Base-by-base conservation (phyloP, 2,113 vertebrate genomes). In the Lynx canadensis region DNA sequence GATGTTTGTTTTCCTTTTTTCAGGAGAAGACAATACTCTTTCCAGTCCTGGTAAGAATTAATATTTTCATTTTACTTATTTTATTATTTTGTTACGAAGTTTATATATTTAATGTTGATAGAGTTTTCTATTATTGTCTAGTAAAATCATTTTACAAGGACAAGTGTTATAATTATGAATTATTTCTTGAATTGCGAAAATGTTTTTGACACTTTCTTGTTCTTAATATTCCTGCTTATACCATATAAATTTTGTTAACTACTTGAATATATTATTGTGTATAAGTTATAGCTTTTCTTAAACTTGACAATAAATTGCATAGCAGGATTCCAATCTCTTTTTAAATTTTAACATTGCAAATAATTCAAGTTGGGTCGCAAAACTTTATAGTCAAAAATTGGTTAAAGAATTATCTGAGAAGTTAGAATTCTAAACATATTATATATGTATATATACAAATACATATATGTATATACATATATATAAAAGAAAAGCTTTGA, bases 11-110 rank as follows among this genome's bases (percentile, higher is more conserved):
- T 98, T 52, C 93, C 1, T 95, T 96, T 98, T 98, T 97, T 27
- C 98, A 96, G 21, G 1, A 23, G 21, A 60, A 60, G 21, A 10
- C 2, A 33, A 13, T 0, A 0, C 0, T 1, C 0, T 8, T 1
- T 0, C 3, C 7, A 14, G 0, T 57, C 0, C 0, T 88, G 98
- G 99, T 99, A 99, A 99, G 99, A 95, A 23, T 63, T 82, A 41
- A 85, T 63, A 91, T 65, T 65, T 95, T 1, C 14, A 60, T 71
- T 95, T 96, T 87, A 74, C 19, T 60, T 36, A 45, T 50, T 87
- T 2, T 65, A 36, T 60, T 94, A 33, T 55, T 21, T 84, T 57
- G 1, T 85, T 63, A 21, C 33, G 0, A 63, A 76, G 55, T 83
- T 27, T 85, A 29, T 88, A 25, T 86, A 45, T 52, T 95, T 97